Conservation (phyloP, 1,140 invertebrate genomes). For the Cotesia typhae region DNA sequence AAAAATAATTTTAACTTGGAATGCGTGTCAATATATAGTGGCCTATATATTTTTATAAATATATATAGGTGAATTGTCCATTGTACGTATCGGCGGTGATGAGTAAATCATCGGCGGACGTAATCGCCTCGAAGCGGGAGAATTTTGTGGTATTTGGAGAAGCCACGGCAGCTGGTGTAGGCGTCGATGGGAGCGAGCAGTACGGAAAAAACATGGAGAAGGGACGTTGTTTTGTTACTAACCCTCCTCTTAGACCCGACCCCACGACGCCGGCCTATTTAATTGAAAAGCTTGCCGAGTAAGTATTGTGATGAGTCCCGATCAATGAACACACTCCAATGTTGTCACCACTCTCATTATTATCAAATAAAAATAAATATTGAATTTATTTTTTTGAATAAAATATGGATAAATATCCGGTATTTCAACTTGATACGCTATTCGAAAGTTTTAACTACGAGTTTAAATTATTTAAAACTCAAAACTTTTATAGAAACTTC, state of each 20-base stretch:
- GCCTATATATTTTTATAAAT: conserved; percentile 16
- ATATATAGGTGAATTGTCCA: conserved; percentile 74
- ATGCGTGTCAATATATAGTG: no score
- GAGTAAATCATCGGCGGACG: conserved; percentile 76
- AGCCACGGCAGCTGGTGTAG: conserved; percentile 78
- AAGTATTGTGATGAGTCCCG: conserved; percentile 61
- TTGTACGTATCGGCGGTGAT: conserved; percentile 81
- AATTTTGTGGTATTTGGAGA: conserved; percentile 79
- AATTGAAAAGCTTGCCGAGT: conserved; percentile 87
- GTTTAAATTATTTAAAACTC: not conserved
- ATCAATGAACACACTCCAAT: no score
- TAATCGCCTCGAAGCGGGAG: conserved; percentile 69
- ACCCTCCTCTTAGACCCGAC: conserved; percentile 84
- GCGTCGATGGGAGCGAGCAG: conserved; percentile 69
- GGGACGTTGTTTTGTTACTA: conserved; percentile 68
- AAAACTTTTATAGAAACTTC: conserved; percentile 16
- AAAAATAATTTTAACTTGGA: no score
- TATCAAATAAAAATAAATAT: not conserved
- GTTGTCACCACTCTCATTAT: not conserved
- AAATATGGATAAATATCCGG: not conserved
- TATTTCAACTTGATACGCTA: not conserved
- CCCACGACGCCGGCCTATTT: conserved; percentile 81
- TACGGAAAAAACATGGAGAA: conserved; percentile 59
- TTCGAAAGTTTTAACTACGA: conserved; percentile 9
- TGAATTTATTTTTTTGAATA: not conserved